Base-by-base conservation (phyloP, 2,113 vertebrate genomes). In the Prunella himalayana region DNA sequence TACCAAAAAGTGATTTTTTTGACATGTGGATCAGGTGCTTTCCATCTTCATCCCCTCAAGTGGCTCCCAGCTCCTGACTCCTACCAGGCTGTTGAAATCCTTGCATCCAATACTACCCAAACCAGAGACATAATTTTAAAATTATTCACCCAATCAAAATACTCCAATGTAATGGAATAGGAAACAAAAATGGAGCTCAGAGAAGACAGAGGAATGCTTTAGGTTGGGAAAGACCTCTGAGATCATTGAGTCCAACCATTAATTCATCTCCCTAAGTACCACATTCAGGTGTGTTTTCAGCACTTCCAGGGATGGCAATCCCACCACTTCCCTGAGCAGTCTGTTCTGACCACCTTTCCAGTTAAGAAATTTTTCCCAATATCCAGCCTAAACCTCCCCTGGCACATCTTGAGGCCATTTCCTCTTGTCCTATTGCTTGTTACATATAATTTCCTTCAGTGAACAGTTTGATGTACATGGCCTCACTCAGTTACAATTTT, bases 381-480 rank as follows among this genome's bases (percentile, higher is more conserved):
- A 20, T 20, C 56, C 49, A 63, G 11, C 15, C 25, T 24, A 49
- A 77, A 56, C 15, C 3, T 56, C 8, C 27, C 10, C 31, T 42
- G 49, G 27, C 25, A 42, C 64, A 8, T 6, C 25, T 16, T 70
- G 31, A 63, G 31, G 15, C 27, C 13, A 17, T 37, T 49, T 83
- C 31, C n/a, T 19, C 17, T 42, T 33, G 35, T 63, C 35, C 13
- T 56, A 2, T 7, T 41, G 2, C 31, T 42, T 5, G 11, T 11
- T 63, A 31, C 10, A 6, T 19, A 6, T 1, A 37, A 49, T 30
- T 49, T 20, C 41, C 28, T 56, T 20, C 31, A 21, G 9, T 4
- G 7, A 77, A 30, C 2, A 15, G 6, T 4, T 37, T 3, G 37
- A 71, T 66, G 25, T 5, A 21, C 0, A 0, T 42, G 49, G 11